A percentile compares a stretch with the other conserved stretches of the same genome.
phyloP scores from a whole-genome alignment of 2,797 vertebrate species.

The Halcyon smyrnensis region DNA sequence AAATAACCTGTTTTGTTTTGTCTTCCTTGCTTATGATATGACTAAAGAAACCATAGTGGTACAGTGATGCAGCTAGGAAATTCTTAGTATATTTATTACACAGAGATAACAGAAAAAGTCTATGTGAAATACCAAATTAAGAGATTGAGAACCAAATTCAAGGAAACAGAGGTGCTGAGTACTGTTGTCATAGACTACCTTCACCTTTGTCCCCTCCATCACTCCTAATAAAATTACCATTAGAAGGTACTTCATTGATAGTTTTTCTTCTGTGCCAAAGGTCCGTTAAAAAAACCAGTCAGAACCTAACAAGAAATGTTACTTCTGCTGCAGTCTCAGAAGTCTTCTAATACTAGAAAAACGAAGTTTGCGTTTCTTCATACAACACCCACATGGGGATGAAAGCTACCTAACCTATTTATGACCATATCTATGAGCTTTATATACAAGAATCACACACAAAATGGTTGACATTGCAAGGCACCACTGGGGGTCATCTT shows the following conservation, averaged over 20 bases:
- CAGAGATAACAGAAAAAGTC: too few relatives aligned
- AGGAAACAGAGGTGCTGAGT: not conserved
- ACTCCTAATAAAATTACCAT: conserved; percentile 9
- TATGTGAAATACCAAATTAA: too few relatives aligned
- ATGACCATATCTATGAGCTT: not conserved
- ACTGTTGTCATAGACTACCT: not conserved
- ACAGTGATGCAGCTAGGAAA: not conserved
- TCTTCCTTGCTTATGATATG: not conserved
- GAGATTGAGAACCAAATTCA: not conserved
- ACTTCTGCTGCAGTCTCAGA: conserved; percentile 68
- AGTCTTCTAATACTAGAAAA: conserved; percentile 72
- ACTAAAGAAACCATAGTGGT: not conserved
- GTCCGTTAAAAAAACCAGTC: not conserved
- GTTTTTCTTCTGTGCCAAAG: conserved; percentile 37
- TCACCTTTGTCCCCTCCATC: not conserved
- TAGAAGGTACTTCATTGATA: conserved; percentile 11
- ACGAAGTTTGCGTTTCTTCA: not conserved
- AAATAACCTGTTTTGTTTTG: not conserved
- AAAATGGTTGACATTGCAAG: not conserved
- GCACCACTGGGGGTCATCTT: not conserved
- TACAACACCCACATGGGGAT: conserved; percentile 51
- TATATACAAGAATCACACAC: conserved; percentile 24
- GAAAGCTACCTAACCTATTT: conserved; percentile 71
- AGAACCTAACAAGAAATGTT: conserved; percentile 53
- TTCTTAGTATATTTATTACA: too few relatives aligned